phyloP scores from a whole-genome alignment of 2,113 vertebrate genomes.

The Notothenia rossii region DNA sequence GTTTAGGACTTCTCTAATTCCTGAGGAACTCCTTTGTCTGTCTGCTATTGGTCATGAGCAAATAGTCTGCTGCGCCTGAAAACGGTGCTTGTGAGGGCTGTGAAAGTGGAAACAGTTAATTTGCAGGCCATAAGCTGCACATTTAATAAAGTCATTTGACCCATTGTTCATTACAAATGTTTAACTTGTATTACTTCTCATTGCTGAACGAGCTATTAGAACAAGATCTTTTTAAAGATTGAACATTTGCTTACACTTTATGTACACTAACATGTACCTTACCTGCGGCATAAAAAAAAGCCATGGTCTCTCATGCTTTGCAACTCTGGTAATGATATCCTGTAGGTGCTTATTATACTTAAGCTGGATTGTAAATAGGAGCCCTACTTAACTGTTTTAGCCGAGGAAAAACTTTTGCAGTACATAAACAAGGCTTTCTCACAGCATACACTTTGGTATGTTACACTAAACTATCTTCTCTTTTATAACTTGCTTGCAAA shows the following conservation, averaged over 20 bases:
- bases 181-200: not conserved
- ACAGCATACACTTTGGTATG: not conserved
- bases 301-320: not conserved
- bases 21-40: not conserved
- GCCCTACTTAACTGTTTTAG: not conserved
- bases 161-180: not conserved
- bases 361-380: not conserved
- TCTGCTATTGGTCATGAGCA: not conserved
- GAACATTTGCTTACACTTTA: not conserved
- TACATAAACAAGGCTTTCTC: not conserved
- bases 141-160: not conserved
- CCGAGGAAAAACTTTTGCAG: not conserved
- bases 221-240: not conserved
- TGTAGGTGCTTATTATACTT: not conserved
- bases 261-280: not conserved
- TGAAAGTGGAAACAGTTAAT: not conserved
- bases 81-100: not conserved
- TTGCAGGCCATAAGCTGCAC: not conserved
- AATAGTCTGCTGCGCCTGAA: not conserved
- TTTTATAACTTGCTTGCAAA: not conserved
- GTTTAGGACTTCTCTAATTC: not conserved
- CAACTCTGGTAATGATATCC: not conserved
- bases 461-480: not conserved
- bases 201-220: not conserved
- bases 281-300: not conserved